Percentiles rank a stretch among this genome's conserved stretches.
These are phyloP conservation scores for Carcinoscorpius rotundicauda DNA, from an alignment of 1,140 invertebrate genomes.

Conservation along the genomic window DNA sequence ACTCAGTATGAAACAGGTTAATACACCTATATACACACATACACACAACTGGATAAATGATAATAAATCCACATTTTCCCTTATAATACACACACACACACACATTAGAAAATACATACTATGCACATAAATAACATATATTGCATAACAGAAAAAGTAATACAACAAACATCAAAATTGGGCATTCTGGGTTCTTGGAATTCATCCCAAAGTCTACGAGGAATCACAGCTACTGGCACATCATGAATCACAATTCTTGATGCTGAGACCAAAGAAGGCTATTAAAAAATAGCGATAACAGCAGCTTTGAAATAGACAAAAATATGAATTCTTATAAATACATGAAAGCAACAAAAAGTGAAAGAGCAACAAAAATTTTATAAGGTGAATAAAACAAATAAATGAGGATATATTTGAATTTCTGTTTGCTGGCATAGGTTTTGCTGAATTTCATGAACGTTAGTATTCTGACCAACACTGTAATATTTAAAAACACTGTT, in stretches of 20 bases:
- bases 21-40: too few relatives aligned
- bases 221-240: slow-evolving; percentile 63
- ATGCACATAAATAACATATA: too few relatives aligned
- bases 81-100: too few relatives aligned
- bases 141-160: neutral
- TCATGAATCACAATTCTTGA: slow-evolving; percentile 52
- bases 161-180: slow-evolving; percentile 52
- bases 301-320: neutral
- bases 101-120: too few relatives aligned
- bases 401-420: neutral
- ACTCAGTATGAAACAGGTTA: too few relatives aligned
- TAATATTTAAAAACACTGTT: too few relatives aligned
- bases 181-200: slow-evolving; percentile 60
- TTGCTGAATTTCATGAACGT: neutral
- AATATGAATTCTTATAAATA: neutral
- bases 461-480: neutral
- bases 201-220: slow-evolving; percentile 57
- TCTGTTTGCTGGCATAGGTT: neutral
- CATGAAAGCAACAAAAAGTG: slow-evolving; percentile 5
- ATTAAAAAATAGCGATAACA: slow-evolving; percentile 25
- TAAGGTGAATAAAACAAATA: neutral
- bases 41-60: too few relatives aligned
- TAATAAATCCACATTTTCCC: too few relatives aligned
- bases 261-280: slow-evolving; percentile 33
- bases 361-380: neutral